Evolutionary conservation across 1,140 invertebrate genomes (phyloP).

Genomic region (Drosophila ananassae): DNA sequence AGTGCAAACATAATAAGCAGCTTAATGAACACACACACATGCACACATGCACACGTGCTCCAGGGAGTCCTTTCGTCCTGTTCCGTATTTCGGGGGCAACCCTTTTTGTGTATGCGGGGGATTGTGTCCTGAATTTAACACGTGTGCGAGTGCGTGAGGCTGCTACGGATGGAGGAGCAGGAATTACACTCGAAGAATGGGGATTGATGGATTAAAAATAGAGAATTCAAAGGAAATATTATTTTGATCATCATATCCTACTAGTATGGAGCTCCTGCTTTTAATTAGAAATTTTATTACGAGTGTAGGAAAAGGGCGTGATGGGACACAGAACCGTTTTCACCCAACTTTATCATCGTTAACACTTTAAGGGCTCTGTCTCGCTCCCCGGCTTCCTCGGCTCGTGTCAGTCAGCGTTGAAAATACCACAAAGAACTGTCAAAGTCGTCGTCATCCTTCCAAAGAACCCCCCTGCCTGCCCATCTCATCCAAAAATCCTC

Average conservation of each 20-base stretch:
- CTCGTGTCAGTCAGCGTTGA: conserved; percentile 38
- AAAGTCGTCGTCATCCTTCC: conserved; percentile 61
- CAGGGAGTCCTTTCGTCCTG: conserved; percentile 8
- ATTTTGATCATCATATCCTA: not conserved
- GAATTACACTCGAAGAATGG: conserved; percentile 1
- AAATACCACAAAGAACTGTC: conserved; percentile 79
- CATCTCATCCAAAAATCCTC: conserved; percentile 6
- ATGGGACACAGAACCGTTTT: conserved; percentile 20
- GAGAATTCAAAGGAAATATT: not conserved
- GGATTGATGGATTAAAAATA: not conserved
- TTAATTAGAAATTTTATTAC: conserved; percentile 1
- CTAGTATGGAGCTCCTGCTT: not conserved
- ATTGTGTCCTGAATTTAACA: conserved; percentile 72
- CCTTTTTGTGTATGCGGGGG: conserved; percentile 66
- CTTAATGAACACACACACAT: conserved; percentile 70
- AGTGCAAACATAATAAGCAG: conserved; percentile 83
- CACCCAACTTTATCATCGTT: conserved; percentile 58
- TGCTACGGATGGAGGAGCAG: not conserved
- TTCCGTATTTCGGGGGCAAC: conserved; percentile 23
- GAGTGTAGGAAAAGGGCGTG: not conserved
- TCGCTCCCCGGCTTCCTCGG: not conserved
- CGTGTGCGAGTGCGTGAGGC: conserved; percentile 46
- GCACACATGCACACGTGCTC: conserved; percentile 43
- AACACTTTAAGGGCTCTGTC: conserved; percentile 62
- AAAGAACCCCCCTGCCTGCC: conserved; percentile 10